Percentiles rank a stretch among this genome's conserved stretches.
Evolutionary conservation across 2,797 vertebrate genomes (phyloP).

Genomic region (Onychomys torridus): DNA sequence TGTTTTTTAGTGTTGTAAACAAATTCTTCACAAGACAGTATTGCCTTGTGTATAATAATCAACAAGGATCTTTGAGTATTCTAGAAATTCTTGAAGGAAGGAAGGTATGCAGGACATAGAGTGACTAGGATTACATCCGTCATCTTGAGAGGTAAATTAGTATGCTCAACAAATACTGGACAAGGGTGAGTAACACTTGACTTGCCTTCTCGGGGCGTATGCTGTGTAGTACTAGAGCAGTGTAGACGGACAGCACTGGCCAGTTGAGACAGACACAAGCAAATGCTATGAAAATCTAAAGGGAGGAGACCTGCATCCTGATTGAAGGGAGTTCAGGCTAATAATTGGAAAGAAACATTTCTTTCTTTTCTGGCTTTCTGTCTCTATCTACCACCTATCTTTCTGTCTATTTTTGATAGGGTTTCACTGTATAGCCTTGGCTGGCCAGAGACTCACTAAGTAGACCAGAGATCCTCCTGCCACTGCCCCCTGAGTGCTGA

Average conservation of each 20-base stretch:
- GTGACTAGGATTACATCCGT: background rate
- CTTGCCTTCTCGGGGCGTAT: background rate
- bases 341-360: background rate
- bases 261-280: background rate
- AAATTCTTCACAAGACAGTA: background rate
- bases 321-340: background rate
- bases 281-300: background rate
- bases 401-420: background rate
- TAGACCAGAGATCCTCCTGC: background rate
- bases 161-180: background rate
- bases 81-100: slow-evolving; percentile 7
- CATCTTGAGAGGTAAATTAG: background rate
- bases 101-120: background rate
- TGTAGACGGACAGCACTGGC: background rate
- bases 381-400: background rate
- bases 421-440: background rate
- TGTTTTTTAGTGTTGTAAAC: background rate
- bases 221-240: background rate
- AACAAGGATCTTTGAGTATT: background rate
- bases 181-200: background rate
- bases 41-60: background rate
- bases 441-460: background rate
- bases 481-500: background rate
- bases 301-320: background rate
- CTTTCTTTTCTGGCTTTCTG: background rate